Percentiles rank a stretch among this genome's conserved stretches.
Conservation (phyloP, 2,797 vertebrate genomes). For the Kryptopterus vitreolus region DNA sequence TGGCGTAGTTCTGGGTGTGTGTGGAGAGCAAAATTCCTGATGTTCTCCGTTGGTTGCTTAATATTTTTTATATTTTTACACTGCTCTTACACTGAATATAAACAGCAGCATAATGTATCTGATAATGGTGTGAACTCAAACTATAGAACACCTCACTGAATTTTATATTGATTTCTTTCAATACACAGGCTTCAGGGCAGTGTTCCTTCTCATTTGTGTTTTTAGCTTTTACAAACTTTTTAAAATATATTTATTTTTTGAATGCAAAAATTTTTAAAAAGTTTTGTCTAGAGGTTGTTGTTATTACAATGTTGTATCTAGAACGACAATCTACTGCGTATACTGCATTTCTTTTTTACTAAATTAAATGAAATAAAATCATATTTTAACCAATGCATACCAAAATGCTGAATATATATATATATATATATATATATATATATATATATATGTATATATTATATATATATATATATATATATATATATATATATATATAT, state of each 20-base stretch:
- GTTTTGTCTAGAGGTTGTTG: too few species aligned
- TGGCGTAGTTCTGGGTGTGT: too few species aligned
- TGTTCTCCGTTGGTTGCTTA: not conserved
- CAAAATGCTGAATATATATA: not conserved
- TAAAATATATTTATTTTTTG: too few species aligned
- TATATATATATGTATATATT: not conserved
- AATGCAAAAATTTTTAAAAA: too few species aligned
- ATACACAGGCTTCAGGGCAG: not conserved
- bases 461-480: not conserved
- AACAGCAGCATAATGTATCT: not conserved
- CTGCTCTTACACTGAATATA: not conserved
- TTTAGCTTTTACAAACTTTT: not conserved
- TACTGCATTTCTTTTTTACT: not conserved
- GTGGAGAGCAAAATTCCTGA: not conserved
- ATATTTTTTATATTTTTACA: not conserved
- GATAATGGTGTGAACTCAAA: not conserved
- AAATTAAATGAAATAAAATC: not conserved
- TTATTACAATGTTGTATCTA: too few species aligned
- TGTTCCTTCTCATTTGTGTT: not conserved
- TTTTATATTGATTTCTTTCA: slow-evolving; percentile 2
- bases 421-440: not conserved
- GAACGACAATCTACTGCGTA: not conserved
- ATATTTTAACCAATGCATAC: not conserved
- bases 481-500: not conserved
- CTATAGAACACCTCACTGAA: not conserved